Evolutionary conservation across 2,888 invertebrate genomes (phyloP).

Genomic region (Chaitophorus viminalis): DNA sequence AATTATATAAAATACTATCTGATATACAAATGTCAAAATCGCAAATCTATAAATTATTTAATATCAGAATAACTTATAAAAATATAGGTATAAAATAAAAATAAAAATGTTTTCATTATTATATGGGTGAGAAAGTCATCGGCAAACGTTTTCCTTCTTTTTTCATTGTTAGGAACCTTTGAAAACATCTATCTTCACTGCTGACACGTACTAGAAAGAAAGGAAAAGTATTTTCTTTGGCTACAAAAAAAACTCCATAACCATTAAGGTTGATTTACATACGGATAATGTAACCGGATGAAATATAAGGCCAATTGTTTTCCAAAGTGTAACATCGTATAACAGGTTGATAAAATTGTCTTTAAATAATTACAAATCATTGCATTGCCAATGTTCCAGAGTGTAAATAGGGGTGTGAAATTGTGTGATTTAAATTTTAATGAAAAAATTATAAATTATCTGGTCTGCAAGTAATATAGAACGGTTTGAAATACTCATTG

Average conservation of each 20-base stretch:
- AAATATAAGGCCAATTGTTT: constrained; percentile 1
- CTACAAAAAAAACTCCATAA: constrained; percentile 22
- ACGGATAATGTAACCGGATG: neutral
- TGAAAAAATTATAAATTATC: neutral
- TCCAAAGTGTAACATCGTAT: neutral
- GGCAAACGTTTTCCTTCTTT: constrained; percentile 26
- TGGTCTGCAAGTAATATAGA: neutral
- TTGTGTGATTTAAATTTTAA: neutral
- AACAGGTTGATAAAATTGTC: neutral
- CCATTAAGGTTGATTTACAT: constrained; percentile 53
- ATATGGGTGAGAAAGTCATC: neutral
- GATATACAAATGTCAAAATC: too few relatives aligned
- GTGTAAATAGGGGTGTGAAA: neutral
- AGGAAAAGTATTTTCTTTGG: neutral
- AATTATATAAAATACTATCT: too few relatives aligned
- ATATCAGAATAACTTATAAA: too few relatives aligned
- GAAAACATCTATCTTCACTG: constrained; percentile 46
- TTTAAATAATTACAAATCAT: neutral
- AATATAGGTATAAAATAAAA: too few relatives aligned
- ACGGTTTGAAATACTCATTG: too few relatives aligned
- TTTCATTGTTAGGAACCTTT: neutral
- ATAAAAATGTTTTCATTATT: neutral
- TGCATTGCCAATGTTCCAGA: neutral
- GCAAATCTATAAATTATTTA: too few relatives aligned
- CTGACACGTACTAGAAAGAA: neutral